Evolutionary conservation across 2,797 vertebrate genomes (phyloP).

Genomic region (Leptoclinus maculatus): DNA sequence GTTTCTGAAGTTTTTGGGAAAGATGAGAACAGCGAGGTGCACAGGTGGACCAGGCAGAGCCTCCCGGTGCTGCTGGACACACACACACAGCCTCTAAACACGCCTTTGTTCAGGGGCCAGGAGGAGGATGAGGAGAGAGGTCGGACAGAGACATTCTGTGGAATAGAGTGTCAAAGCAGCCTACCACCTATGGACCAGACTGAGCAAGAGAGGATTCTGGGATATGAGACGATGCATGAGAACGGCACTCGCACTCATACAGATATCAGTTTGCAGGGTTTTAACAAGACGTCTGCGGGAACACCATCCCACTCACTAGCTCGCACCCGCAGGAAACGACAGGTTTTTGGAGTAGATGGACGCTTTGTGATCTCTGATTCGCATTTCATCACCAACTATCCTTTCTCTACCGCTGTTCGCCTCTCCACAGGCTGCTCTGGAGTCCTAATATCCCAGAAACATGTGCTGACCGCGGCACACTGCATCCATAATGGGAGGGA

Average conservation of each 20-base stretch:
- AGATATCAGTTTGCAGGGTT: slow-evolving; percentile 80
- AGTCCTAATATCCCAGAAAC: slow-evolving; percentile 88
- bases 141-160: slow-evolving; percentile 74
- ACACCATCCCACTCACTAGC: background rate
- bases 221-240: slow-evolving; percentile 92
- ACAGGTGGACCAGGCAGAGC: slow-evolving; percentile 83
- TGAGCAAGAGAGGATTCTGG: slow-evolving; percentile 88
- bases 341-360: slow-evolving; percentile 91
- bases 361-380: slow-evolving; percentile 93
- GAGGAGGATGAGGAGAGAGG: slow-evolving; percentile 5
- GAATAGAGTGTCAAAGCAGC: slow-evolving; percentile 89
- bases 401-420: slow-evolving; percentile 91
- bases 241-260: slow-evolving; percentile 90
- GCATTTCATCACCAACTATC: slow-evolving; percentile 89
- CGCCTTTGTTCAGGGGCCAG: slow-evolving; percentile 67
- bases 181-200: slow-evolving; percentile 76
- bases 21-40: slow-evolving; percentile 67
- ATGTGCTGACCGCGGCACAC: slow-evolving; percentile 93
- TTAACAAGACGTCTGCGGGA: slow-evolving; percentile 25
- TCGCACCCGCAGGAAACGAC: slow-evolving; percentile 80
- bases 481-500: slow-evolving; percentile 91
- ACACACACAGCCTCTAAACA: slow-evolving; percentile 80
- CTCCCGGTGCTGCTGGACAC: slow-evolving; percentile 86
- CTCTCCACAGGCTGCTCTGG: slow-evolving; percentile 94
- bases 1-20: slow-evolving; percentile 45